Percentiles rank a stretch among this genome's conserved stretches.
Conservation (phyloP, 1,140 invertebrate species). For the Muscidifurax raptorellus region DNA sequence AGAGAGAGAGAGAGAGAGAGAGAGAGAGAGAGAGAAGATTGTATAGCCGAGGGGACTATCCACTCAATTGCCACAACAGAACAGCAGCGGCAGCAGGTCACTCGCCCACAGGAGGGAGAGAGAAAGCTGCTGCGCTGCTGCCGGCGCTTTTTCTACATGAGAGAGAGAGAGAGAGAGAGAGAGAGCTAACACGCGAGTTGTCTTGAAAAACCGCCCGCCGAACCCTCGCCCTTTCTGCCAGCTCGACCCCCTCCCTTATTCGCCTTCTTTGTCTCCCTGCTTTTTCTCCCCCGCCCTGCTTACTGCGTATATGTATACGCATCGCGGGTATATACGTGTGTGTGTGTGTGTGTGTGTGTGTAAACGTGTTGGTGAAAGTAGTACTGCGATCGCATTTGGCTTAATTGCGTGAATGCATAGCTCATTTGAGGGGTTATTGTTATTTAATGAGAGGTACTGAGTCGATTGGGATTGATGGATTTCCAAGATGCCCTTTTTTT, state of each 20-base stretch:
- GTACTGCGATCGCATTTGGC: no score
- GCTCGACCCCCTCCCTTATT: background rate
- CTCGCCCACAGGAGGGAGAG: constrained; percentile 28
- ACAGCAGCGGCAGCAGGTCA: constrained; percentile 46
- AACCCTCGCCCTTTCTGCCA: background rate
- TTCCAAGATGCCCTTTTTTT: no score
- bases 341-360: no score
- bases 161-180: background rate
- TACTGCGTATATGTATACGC: no score
- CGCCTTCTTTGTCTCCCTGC: background rate
- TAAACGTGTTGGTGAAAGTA: no score
- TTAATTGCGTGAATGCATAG: no score
- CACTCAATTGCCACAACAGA: constrained; percentile 42
- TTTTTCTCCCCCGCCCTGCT: background rate
- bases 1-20: constrained; percentile 1
- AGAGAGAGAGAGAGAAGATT: constrained; percentile 17
- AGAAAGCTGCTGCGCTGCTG: background rate
- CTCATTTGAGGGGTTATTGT: no score
- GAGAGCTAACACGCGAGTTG: constrained; percentile 8
- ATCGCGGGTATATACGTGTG: no score
- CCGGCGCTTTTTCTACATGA: background rate
- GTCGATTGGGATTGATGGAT: no score
- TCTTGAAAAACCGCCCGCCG: constrained; percentile 26
- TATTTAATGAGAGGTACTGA: no score
- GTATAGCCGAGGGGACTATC: constrained; percentile 36